Evolutionary conservation across 2,113 vertebrate species (phyloP), one percentile per base, ranked within the genome.

Genomic region (Climacteris rufus): DNA sequence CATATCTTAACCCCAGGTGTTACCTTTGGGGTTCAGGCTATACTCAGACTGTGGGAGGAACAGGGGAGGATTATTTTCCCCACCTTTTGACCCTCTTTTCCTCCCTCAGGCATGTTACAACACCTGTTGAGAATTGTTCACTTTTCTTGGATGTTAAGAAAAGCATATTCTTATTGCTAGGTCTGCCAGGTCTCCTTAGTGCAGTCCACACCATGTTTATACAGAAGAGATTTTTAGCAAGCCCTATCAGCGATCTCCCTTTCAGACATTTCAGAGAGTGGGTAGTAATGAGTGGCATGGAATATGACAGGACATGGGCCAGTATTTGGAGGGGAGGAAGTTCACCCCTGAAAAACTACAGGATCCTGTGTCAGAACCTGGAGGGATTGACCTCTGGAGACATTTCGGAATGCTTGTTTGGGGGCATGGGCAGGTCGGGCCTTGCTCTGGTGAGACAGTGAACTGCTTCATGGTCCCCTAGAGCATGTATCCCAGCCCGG

Each of bases 381-480:
- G 28, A 40, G 42, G 10, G 35, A n/a, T 10, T 15, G 40, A 24
- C 9, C 10, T 30, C 60, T 49, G 0, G 0, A 56, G 13, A 40
- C 3, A 24, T 24, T 65, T 56, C 30, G 15, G 40, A 24, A 65
- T 40, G 42, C 23, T 23, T n/a, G 9, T 28, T 11, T 19, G 7
- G 11, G 15, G 1, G 7, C 45, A 5, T 6, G 30, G 15, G 40
- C 19, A 47, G n/a, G 23, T 22, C 1, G 0, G 4, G 23, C 15
- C 12, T n/a, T 39, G 10, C 15, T 47, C 15, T 33, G 8, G 10
- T n/a, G 20, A 30, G 30, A 11, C 3, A 28, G 18, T 39, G 59
- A 64, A 23, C 15, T 40, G 15, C 2, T 10, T 19, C 7, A 2
- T 18, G 16, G 0, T 4, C 30, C 37, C 18, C 19, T 59, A 74